Conservation (phyloP, 2,888 invertebrate species). For the Meiosimyza decipiens region DNA sequence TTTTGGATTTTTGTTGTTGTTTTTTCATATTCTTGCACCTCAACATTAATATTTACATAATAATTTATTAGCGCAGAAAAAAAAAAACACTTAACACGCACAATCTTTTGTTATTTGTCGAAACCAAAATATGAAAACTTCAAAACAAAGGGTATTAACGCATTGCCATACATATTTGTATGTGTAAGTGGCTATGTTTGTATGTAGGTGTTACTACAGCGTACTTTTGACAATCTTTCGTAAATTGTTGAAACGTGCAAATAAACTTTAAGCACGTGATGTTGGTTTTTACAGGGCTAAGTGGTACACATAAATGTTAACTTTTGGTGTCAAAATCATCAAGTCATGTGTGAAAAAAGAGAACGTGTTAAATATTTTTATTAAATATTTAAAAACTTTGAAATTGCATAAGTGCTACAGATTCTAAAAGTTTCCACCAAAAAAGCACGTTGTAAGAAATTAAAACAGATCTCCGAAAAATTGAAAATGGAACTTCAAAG, state of each 20-base stretch:
- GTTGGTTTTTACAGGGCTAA: background rate
- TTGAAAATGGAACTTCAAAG: too few relatives aligned
- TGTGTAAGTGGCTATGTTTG: too few relatives aligned
- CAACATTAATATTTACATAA: background rate
- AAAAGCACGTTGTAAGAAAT: too few relatives aligned
- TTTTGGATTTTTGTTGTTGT: background rate
- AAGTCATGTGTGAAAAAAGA: too few relatives aligned
- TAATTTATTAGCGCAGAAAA: conserved; percentile 21
- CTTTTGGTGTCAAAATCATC: too few relatives aligned
- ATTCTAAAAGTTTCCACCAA: too few relatives aligned
- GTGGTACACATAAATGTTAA: too few relatives aligned
- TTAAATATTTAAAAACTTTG: too few relatives aligned
- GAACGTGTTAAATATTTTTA: too few relatives aligned
- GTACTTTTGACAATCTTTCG: background rate
- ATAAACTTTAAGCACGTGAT: conserved; percentile 22
- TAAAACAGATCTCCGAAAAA: too few relatives aligned
- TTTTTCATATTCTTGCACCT: conserved; percentile 1
- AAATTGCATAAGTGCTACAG: too few relatives aligned
- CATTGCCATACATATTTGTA: background rate
- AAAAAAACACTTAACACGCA: conserved; percentile 20
- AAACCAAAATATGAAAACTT: conserved; percentile 11
- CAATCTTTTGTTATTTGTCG: conserved; percentile 2
- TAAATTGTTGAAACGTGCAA: conserved; percentile 23
- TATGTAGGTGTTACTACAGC: background rate
- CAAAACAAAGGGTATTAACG: background rate